Conservation (phyloP, 2,888 invertebrate genomes). For the Galerucella pusilla region DNA sequence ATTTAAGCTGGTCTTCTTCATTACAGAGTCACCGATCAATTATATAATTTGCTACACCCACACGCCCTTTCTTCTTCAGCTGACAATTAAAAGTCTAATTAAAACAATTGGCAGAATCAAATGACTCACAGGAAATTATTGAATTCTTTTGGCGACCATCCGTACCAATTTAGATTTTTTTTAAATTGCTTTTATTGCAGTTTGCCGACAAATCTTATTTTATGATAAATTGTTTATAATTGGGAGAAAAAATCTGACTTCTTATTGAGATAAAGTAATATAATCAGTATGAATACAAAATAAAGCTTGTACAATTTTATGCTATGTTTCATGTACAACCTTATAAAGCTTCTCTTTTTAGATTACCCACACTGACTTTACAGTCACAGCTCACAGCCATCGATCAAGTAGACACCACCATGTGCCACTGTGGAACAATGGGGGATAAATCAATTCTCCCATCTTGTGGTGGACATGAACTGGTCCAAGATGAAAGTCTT, state of each 20-base stretch:
- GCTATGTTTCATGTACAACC: too few relatives aligned
- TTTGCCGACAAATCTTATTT: not conserved
- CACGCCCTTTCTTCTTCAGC: conserved; percentile 17
- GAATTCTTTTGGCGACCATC: not conserved
- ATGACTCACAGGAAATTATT: conserved; percentile 21
- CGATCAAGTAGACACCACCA: too few relatives aligned
- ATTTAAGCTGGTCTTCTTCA: not conserved
- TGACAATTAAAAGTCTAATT: conserved; percentile 29
- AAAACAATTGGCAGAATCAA: conserved; percentile 25
- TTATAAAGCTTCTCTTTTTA: too few relatives aligned
- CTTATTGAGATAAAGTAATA: too few relatives aligned
- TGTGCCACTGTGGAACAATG: too few relatives aligned
- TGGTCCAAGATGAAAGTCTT: too few relatives aligned
- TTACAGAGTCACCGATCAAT: conserved; percentile 8
- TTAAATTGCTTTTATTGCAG: not conserved
- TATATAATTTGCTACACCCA: conserved; percentile 35
- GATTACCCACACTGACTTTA: too few relatives aligned
- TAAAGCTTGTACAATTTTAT: too few relatives aligned
- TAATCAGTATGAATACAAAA: too few relatives aligned
- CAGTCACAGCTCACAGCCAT: too few relatives aligned
- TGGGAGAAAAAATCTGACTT: not conserved
- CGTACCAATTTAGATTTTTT: conserved; percentile 7
- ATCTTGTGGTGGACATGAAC: too few relatives aligned
- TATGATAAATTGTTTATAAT: not conserved
- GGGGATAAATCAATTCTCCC: too few relatives aligned